Conservation (phyloP, 2,113 vertebrate species). For the Gasterosteus aculeatus region DNA sequence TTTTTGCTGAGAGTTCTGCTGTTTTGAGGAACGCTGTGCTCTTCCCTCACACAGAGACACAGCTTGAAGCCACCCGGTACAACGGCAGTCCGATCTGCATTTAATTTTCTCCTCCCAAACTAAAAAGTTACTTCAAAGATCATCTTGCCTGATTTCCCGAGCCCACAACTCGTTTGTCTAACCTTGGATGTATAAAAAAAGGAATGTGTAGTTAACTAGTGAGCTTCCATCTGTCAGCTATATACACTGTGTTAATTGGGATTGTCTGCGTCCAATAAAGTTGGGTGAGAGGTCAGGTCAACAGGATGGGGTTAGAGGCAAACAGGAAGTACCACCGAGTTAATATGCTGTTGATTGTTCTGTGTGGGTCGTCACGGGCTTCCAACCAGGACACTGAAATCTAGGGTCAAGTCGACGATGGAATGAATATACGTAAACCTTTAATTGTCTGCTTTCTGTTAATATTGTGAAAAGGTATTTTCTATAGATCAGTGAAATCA, state of each 20-base stretch:
- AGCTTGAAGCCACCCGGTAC: slow-evolving; percentile 27
- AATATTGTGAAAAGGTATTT: not conserved
- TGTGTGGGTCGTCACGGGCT: not conserved
- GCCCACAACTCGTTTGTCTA: not conserved
- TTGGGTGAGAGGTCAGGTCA: slow-evolving; percentile 12
- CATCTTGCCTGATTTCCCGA: not conserved
- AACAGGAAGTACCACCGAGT: slow-evolving; percentile 45
- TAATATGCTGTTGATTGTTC: slow-evolving; percentile 37
- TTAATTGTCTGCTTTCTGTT: not conserved
- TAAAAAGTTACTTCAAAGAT: not conserved
- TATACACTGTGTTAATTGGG: not conserved
- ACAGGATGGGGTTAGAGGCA: slow-evolving; percentile 47
- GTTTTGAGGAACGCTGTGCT: slow-evolving; percentile 13
- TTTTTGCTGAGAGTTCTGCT: not conserved
- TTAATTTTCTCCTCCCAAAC: slow-evolving; percentile 18
- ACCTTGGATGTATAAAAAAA: not conserved
- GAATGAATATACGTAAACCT: not conserved
- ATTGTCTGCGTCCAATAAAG: slow-evolving; percentile 30
- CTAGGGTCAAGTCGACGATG: not conserved
- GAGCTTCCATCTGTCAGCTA: not conserved
- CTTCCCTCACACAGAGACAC: not conserved
- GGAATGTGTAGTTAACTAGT: not conserved
- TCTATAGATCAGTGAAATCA: not conserved
- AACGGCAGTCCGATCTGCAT: slow-evolving; percentile 30
- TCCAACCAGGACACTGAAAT: not conserved